Evolutionary conservation across 2,797 vertebrate species (phyloP).

Genomic region (Spheniscus humboldti): DNA sequence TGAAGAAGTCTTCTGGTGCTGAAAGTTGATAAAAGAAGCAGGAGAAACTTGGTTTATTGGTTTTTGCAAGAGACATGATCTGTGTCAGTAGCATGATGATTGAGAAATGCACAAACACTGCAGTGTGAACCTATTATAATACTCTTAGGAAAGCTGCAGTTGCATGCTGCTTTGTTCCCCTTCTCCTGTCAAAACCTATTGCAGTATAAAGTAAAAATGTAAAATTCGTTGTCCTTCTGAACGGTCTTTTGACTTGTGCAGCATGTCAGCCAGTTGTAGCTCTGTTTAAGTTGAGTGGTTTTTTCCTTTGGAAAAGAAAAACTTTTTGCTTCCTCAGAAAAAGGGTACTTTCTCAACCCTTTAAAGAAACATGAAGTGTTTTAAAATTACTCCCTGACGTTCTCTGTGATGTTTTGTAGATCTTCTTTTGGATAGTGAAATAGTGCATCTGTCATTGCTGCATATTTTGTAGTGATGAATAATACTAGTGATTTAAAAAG

Average conservation of each 20-base stretch:
- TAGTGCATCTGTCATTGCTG: neutral
- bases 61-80: neutral
- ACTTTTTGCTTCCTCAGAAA: neutral
- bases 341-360: neutral
- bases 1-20: neutral
- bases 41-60: neutral
- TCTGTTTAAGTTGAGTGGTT: neutral
- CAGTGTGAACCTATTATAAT: neutral
- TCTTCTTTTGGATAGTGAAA: neutral
- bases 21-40: neutral
- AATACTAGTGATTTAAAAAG: neutral
- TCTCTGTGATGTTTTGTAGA: neutral
- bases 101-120: neutral
- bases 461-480: neutral
- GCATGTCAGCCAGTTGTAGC: neutral
- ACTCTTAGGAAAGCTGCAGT: neutral
- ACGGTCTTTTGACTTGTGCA: neutral
- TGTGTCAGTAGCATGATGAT: neutral
- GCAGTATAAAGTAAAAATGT: neutral
- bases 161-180: neutral
- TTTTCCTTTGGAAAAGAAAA: neutral
- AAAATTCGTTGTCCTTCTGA: neutral
- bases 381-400: neutral
- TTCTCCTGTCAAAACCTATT: neutral
- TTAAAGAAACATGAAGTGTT: neutral